Evolutionary conservation across 2,888 invertebrate species (phyloP), one percentile per base, ranked within the genome.

Genomic region (Ichneumoninae sp.): DNA sequence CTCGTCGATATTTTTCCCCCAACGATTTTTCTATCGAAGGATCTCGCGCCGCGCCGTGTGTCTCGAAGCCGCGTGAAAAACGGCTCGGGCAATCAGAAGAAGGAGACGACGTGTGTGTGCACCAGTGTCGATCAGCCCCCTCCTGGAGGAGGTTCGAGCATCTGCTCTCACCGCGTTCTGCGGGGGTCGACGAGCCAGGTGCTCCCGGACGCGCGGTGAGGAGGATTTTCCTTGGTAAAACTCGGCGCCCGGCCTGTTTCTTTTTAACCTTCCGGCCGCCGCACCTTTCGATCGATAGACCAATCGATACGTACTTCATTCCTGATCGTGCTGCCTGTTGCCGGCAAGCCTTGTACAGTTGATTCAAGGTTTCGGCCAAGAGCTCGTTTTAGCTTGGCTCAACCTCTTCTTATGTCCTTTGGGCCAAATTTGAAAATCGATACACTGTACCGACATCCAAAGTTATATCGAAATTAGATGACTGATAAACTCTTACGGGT

Each of bases 111-210:
- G 36, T 40, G 36, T 33, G 50, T 26, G 47, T 47, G 75, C 47
- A 47, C 44, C 44, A 47, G 44, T 47, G 75, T 75, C 65, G 50
- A 75, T 75, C 75, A 52, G 50, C 76, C 76, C 74, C 40, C 66
- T 66, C 74, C 40, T n/a, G 36, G 76, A 65, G 36, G 66, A 66
- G 66, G 52, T 52, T 54, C 36, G 66, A 66, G 76, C 76, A 76
- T 76, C 76, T 76, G 76, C 76, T 76, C 66, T 10, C 33, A 16
- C 13, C 66, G 66, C 66, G 76, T 76, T 65, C 76, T 76, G 84
- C 84, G 84, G 84, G 84, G 84, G 84, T 84, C 84, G 81, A 78
- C 68, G 70, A 47, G 70, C 81, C 82, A 83, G 82, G 81, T 85
- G 77, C 81, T 86, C 85, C 83, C 65, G 77, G 66, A 65, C 81